A percentile compares a stretch with the other conserved stretches of the same genome.
Conservation (phyloP, 1,140 invertebrate species). For the Ctenoplectra terminalis region DNA sequence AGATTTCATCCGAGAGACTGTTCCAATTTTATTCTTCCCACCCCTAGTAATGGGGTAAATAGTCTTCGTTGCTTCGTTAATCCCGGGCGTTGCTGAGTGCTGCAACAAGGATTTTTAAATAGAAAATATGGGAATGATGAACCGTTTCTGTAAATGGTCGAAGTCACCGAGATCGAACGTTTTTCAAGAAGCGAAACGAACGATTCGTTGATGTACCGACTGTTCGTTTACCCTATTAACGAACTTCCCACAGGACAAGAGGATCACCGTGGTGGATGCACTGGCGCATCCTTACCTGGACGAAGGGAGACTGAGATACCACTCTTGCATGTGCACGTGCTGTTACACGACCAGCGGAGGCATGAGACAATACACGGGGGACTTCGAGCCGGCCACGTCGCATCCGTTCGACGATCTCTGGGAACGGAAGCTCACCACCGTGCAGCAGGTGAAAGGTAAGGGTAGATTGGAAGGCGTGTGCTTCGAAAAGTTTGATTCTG, state of each 20-base stretch:
- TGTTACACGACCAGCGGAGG: conserved; percentile 92
- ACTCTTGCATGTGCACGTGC: conserved; percentile 99
- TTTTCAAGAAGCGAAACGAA: background rate
- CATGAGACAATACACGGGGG: conserved; percentile 93
- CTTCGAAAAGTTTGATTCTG: background rate
- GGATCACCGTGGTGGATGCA: conserved; percentile 96
- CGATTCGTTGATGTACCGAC: background rate
- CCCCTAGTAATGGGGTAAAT: too few relatives aligned
- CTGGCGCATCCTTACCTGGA: conserved; percentile 98
- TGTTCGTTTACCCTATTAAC: conserved; percentile 22
- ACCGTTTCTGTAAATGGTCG: conserved; percentile 9
- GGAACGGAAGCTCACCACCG: conserved; percentile 95
- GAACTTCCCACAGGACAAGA: conserved; percentile 88
- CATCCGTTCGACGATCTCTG: conserved; percentile 96
- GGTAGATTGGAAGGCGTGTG: background rate
- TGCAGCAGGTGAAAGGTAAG: conserved; percentile 97
- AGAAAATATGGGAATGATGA: too few relatives aligned
- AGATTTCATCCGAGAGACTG: too few relatives aligned
- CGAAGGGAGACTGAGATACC: conserved; percentile 98
- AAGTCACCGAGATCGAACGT: background rate
- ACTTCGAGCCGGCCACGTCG: conserved; percentile 95
- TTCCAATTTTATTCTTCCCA: too few relatives aligned
- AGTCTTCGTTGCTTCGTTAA: too few relatives aligned
- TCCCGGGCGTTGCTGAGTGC: too few relatives aligned
- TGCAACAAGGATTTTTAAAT: too few relatives aligned